phyloP scores from a whole-genome alignment of 2,797 vertebrate genomes.

The Austrolebias charrua region DNA sequence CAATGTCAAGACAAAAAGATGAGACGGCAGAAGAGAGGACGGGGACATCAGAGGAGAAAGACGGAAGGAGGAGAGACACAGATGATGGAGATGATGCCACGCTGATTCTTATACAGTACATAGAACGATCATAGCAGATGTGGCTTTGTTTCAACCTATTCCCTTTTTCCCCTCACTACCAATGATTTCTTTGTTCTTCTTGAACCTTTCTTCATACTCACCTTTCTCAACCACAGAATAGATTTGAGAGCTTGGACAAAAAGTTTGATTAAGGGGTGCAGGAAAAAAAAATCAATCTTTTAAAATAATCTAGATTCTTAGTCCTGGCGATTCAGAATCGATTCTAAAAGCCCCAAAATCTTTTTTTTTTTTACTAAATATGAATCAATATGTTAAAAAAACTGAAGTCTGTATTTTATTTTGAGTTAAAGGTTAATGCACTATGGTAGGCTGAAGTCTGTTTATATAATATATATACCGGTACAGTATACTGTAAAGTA shows the following conservation, averaged over 20 bases:
- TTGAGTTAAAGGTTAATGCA: too few species aligned
- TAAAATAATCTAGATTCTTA: too few species aligned
- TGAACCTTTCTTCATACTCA: conserved; percentile 42
- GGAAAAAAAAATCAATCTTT: too few species aligned
- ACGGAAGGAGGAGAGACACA: conserved; percentile 29
- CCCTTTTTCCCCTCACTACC: conserved; percentile 27
- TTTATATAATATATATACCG: too few species aligned
- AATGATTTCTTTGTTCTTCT: conserved; percentile 26
- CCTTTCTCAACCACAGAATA: conserved; percentile 62
- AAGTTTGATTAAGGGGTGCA: conserved; percentile 73
- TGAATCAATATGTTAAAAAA: too few species aligned
- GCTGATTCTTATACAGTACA: conserved; percentile 50
- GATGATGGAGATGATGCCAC: conserved; percentile 48
- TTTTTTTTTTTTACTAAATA: too few species aligned
- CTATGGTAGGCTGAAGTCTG: too few species aligned
- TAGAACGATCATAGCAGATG: conserved; percentile 64
- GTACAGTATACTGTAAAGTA: too few species aligned
- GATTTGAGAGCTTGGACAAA: conserved; percentile 69
- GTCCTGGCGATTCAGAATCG: too few species aligned
- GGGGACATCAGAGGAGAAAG: conserved; percentile 29
- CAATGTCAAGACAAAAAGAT: conserved; percentile 49
- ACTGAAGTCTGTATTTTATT: too few species aligned
- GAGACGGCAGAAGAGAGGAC: conserved; percentile 29
- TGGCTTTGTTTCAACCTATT: conserved; percentile 48
- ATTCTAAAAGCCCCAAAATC: too few species aligned